These are phyloP conservation scores for Scomberomorus guttatus DNA, from an alignment of 2,797 vertebrate genomes.

Conservation along the genomic window DNA sequence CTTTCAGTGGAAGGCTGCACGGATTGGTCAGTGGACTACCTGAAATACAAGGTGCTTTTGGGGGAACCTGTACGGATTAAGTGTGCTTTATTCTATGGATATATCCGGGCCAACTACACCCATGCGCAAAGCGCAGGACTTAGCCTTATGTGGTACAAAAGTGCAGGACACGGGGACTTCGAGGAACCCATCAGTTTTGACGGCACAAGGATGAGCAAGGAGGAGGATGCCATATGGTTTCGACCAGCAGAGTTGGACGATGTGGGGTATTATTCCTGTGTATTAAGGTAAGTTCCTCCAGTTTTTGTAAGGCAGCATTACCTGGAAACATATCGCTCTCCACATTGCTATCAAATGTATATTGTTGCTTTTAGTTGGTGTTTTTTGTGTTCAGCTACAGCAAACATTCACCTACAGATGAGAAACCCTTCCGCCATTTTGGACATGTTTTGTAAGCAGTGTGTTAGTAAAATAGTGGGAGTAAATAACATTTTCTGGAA, in stretches of 20 bases:
- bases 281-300: slow-evolving; percentile 81
- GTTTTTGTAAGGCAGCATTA: neutral
- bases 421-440: slow-evolving; percentile 1
- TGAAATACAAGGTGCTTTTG: slow-evolving; percentile 97
- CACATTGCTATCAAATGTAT: neutral
- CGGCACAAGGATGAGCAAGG: slow-evolving; percentile 96
- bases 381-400: neutral
- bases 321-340: neutral
- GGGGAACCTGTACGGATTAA: slow-evolving; percentile 99
- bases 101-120: slow-evolving; percentile 98
- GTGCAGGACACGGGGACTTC: slow-evolving; percentile 94
- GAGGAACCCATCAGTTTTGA: slow-evolving; percentile 99
- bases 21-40: slow-evolving; percentile 99
- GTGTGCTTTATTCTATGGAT: slow-evolving; percentile 99
- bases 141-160: slow-evolving; percentile 99
- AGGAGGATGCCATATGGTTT: slow-evolving; percentile 99
- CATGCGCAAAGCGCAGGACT: slow-evolving; percentile 97
- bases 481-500: slow-evolving; percentile 51
- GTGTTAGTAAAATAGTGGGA: slow-evolving; percentile 36
- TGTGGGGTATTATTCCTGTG: slow-evolving; percentile 95
- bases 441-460: slow-evolving; percentile 29
- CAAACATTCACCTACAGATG: neutral
- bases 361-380: slow-evolving; percentile 2
- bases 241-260: slow-evolving; percentile 95
- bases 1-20: slow-evolving; percentile 96